phyloP scores from a whole-genome alignment of 2,797 vertebrate species.

The Arctocebus calabarensis region DNA sequence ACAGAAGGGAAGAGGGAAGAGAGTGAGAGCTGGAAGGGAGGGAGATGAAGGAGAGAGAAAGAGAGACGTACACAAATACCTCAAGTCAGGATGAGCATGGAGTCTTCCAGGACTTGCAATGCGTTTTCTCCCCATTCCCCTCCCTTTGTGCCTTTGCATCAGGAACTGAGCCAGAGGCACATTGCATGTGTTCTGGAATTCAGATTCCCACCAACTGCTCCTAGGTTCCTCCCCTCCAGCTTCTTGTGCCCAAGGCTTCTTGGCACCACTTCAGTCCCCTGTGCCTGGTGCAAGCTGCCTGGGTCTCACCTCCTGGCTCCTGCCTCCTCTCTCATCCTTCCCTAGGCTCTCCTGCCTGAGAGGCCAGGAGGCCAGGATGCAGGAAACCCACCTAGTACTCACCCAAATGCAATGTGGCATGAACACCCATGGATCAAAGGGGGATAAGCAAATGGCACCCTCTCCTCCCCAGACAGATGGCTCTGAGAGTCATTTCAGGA shows the following conservation, averaged over 20 bases:
- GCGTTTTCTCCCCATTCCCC: neutral
- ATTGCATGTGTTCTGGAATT: neutral
- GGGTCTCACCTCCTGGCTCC: too few relatives aligned
- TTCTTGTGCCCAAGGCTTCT: neutral
- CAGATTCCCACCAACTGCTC: neutral
- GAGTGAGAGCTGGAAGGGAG: neutral
- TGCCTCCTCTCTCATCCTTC: neutral
- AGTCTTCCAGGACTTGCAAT: neutral
- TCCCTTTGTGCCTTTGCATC: neutral
- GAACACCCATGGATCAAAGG: neutral
- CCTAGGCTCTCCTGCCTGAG: neutral
- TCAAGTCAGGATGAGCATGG: accelerated
- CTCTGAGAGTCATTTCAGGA: neutral
- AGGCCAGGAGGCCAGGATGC: neutral
- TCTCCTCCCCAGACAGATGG: neutral
- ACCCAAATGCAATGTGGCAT: too few relatives aligned
- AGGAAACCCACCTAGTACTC: neutral
- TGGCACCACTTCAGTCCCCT: too few relatives aligned
- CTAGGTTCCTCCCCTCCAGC: neutral
- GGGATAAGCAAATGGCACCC: neutral
- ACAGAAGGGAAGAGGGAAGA: neutral
- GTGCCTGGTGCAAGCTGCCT: neutral
- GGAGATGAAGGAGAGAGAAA: too few relatives aligned
- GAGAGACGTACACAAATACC: neutral
- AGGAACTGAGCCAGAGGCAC: accelerated